phyloP scores from a whole-genome alignment of 2,797 vertebrate genomes.

The Bradypus variegatus region DNA sequence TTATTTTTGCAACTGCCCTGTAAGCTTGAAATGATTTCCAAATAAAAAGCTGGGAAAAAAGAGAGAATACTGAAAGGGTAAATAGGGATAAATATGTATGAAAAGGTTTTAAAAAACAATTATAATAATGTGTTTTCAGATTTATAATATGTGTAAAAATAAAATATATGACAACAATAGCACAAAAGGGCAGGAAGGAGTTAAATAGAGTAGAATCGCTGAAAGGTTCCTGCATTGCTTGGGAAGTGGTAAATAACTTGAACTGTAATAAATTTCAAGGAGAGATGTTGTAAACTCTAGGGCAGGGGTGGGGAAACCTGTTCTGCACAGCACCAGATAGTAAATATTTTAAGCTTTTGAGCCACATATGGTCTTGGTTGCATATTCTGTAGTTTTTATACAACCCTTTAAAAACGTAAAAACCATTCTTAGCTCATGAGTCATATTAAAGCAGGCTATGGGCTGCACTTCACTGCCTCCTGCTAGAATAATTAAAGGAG shows the following conservation, averaged over 20 bases:
- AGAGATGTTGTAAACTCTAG: neutral
- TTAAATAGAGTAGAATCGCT: neutral
- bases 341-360: conserved; percentile 3
- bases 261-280: neutral
- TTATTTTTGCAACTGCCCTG: no score
- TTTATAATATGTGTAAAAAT: neutral
- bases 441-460: neutral
- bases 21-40: no score
- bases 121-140: neutral
- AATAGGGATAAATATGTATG: neutral
- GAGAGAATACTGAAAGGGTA: neutral
- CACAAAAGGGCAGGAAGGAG: neutral
- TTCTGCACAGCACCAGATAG: neutral
- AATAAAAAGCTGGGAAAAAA: no score
- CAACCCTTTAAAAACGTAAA: neutral
- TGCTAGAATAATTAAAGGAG: neutral
- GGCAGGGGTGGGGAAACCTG: neutral
- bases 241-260: neutral
- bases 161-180: neutral
- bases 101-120: conserved; percentile 11
- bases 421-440: neutral
- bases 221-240: neutral
- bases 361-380: neutral
- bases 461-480: neutral
- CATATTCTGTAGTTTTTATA: neutral